phyloP scores from a whole-genome alignment of 64 coral and sea anemone genomes.

The Actinia tenebrosa region DNA sequence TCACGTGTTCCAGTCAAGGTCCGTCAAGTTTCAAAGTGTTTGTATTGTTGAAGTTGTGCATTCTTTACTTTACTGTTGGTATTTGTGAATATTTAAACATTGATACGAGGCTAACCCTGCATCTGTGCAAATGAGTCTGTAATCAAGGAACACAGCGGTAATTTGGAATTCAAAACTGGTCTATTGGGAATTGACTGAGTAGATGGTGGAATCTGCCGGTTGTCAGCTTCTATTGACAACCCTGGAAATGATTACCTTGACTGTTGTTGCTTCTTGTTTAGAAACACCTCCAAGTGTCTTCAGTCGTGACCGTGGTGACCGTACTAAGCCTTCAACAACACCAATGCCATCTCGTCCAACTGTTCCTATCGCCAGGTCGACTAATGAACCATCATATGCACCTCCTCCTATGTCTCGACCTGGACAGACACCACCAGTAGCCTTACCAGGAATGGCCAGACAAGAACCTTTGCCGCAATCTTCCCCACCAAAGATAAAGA shows the following conservation, averaged over 20 bases:
- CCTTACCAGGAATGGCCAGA: slow-evolving; percentile 73
- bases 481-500: slow-evolving; percentile 17
- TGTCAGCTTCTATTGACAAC: too few species aligned
- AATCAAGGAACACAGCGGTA: too few species aligned
- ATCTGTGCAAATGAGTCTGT: too few species aligned
- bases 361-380: slow-evolving; percentile 52
- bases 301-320: slow-evolving; percentile 51
- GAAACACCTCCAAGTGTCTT: slow-evolving; percentile 77
- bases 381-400: slow-evolving; percentile 33
- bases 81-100: too few species aligned
- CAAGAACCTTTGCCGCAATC: slow-evolving; percentile 34
- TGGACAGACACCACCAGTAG: slow-evolving; percentile 83
- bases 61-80: too few species aligned
- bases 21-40: too few species aligned
- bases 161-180: too few species aligned
- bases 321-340: slow-evolving; percentile 62
- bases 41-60: too few species aligned
- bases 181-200: too few species aligned
- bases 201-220: too few species aligned
- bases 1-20: too few species aligned
- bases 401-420: slow-evolving; percentile 65
- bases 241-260: neutral
- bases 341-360: slow-evolving; percentile 62
- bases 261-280: neutral
- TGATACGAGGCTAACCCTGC: too few species aligned